Evolutionary conservation across 2,888 invertebrate species (phyloP), one percentile per base, ranked within the genome.

Genomic region (Drosophila dives): DNA sequence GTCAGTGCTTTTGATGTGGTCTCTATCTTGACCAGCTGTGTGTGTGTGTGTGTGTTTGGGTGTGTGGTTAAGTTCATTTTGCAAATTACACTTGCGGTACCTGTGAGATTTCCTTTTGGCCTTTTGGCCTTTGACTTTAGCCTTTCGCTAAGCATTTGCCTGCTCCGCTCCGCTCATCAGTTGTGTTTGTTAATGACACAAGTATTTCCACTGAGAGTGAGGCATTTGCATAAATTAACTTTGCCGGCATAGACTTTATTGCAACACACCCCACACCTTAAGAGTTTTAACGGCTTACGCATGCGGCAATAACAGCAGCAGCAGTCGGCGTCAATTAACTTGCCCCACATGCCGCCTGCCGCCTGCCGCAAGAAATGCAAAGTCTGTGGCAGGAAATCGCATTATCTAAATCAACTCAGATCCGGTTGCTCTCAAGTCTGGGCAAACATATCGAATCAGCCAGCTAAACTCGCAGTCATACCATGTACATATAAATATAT

Each of bases 181-280:
- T 29, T 29, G 29, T 71, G 81, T 83, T 85, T 86, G 80, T 77
- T 86, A 86, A 83, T 86, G 84, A 81, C 77, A 75, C 77, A 84
- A 86, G 83, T 74, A 82, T 86, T 86, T 80, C 77, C 74, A 71
- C 71, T 68, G 68, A 72, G 84, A 69, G 80, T 81, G 80, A 75
- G 84, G 75, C 75, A 80, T 83, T 83, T 83, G 80, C 86, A 84
- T 84, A 84, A 83, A 84, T 86, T 83, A 81, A 86, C 72, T 81
- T 55, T 75, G 59, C 68, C 58, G 59, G 75, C 77, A 71, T 69
- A 56, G 61, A 62, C 58, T 23, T 32, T 12, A 58, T 26, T 29
- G 45, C 45, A 45, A 15, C 23, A 15, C 45, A 8, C 12, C 3
- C 4, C 6, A 0, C 20, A 12, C 20, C 6, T 45, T 3, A 1